A percentile compares a stretch with the other conserved stretches of the same genome.
These are phyloP conservation scores for Bufo gargarizans DNA, from an alignment of 2,113 vertebrate genomes.

Conservation along the genomic window DNA sequence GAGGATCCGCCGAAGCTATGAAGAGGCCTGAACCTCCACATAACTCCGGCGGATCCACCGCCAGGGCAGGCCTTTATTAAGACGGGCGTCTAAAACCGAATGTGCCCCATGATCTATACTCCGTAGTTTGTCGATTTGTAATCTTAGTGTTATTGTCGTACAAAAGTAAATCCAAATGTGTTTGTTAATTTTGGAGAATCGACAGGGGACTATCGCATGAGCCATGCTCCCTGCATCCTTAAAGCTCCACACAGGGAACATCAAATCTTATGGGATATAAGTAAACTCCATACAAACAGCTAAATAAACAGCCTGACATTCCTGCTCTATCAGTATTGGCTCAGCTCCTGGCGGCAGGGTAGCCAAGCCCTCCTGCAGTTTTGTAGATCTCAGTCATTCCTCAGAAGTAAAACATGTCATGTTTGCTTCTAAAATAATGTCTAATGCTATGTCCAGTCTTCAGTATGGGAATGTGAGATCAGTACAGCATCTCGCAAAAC, in stretches of 20 bases:
- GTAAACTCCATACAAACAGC: slow-evolving; percentile 51
- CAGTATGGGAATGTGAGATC: not conserved
- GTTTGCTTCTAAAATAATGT: slow-evolving; percentile 24
- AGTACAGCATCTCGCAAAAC: not conserved
- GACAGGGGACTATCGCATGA: not conserved
- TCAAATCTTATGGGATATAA: slow-evolving; percentile 19
- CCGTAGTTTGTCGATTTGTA: not conserved
- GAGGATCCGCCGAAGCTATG: too few species aligned
- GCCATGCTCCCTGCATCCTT: not conserved
- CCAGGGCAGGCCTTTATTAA: too few species aligned
- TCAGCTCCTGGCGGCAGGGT: not conserved
- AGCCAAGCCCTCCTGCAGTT: not conserved
- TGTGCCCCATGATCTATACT: not conserved
- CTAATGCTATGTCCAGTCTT: not conserved
- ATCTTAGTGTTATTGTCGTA: not conserved
- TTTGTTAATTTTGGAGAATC: not conserved
- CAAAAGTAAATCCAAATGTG: not conserved
- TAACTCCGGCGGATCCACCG: too few species aligned
- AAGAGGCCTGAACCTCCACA: too few species aligned
- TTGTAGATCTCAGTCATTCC: not conserved
- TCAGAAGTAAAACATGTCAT: not conserved
- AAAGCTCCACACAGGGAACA: not conserved
- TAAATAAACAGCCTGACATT: slow-evolving; percentile 48
- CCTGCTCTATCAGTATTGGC: slow-evolving; percentile 29
- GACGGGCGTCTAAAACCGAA: too few species aligned